A percentile compares a stretch with the other conserved stretches of the same genome.
Conservation (phyloP, 2,113 vertebrate genomes). For the Lichenostomus cassidix region DNA sequence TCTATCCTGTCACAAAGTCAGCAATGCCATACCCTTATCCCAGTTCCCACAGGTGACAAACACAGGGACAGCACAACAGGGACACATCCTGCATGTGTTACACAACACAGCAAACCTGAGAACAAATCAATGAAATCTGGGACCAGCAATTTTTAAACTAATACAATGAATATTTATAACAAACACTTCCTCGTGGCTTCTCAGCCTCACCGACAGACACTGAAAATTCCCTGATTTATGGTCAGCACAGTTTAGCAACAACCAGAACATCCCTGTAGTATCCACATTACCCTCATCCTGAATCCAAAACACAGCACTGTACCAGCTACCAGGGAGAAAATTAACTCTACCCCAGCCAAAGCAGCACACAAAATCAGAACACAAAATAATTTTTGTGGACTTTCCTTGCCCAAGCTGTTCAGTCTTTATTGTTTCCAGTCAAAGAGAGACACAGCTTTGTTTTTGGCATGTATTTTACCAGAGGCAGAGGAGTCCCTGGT, state of each 20-base stretch:
- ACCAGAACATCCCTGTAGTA: not conserved
- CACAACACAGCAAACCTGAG: not conserved
- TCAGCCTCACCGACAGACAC: not conserved
- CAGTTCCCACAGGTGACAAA: not conserved
- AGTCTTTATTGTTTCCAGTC: not conserved
- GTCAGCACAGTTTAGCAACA: not conserved
- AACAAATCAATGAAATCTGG: not conserved
- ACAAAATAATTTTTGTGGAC: not conserved
- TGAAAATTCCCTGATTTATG: not conserved
- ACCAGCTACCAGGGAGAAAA: not conserved
- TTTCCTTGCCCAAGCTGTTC: not conserved
- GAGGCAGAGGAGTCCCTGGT: not conserved
- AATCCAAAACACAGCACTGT: not conserved
- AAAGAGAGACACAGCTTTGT: not conserved
- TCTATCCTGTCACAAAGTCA: not conserved
- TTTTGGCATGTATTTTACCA: not conserved
- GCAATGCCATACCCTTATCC: not conserved
- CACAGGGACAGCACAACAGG: not conserved
- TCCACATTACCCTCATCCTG: not conserved
- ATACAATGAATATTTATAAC: not conserved
- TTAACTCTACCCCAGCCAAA: not conserved
- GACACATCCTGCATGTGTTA: not conserved
- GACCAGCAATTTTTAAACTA: not conserved
- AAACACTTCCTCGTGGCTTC: not conserved
- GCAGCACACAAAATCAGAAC: not conserved